Conservation (phyloP, 1,140 invertebrate genomes). For the Belonocnema kinseyi region DNA sequence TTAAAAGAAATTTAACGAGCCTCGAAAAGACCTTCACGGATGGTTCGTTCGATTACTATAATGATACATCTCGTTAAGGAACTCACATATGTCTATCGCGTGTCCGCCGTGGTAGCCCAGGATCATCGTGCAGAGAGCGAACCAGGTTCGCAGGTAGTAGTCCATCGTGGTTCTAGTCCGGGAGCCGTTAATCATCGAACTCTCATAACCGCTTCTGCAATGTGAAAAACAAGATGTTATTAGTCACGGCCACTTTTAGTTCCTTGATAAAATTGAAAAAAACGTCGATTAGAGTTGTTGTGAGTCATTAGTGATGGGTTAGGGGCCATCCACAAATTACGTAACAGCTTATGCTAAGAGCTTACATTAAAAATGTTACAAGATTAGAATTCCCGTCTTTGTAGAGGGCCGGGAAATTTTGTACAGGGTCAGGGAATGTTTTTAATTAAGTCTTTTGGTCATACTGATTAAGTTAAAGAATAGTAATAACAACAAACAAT, state of each 20-base stretch:
- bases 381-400: too few relatives aligned
- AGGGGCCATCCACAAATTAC: background rate
- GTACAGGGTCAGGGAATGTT: too few relatives aligned
- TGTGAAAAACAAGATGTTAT: constrained; percentile 45
- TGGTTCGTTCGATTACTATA: constrained; percentile 48
- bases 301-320: background rate
- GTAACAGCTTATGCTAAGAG: too few relatives aligned
- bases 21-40: constrained; percentile 29
- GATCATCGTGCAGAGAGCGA: constrained; percentile 67
- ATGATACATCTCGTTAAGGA: constrained; percentile 50
- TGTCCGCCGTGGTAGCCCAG: constrained; percentile 62
- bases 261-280: background rate
- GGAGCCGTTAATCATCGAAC: constrained; percentile 71
- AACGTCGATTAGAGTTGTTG: constrained; percentile 42
- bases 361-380: too few relatives aligned
- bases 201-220: constrained; percentile 73
- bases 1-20: constrained; percentile 30
- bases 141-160: constrained; percentile 67
- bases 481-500: background rate
- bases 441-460: too few relatives aligned
- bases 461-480: too few relatives aligned
- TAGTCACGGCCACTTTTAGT: constrained; percentile 7
- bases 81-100: constrained; percentile 75
- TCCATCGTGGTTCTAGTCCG: constrained; percentile 67
- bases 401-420: too few relatives aligned